Evolutionary conservation across 2,797 vertebrate genomes (phyloP).

Genomic region (Myiotriccus ornatus): DNA sequence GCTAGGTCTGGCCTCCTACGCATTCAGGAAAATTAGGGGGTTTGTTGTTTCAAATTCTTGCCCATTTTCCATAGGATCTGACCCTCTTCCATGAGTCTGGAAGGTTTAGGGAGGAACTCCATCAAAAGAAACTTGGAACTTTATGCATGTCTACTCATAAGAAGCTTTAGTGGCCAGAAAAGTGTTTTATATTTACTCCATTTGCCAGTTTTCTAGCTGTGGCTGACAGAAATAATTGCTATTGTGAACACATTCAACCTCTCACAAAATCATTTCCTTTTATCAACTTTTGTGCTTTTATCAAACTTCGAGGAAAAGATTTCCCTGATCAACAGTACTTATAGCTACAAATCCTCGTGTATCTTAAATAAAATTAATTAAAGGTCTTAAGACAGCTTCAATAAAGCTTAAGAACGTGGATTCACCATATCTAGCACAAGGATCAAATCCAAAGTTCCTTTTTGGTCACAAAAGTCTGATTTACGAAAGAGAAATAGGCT

Average conservation of each 20-base stretch:
- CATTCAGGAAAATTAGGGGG: neutral
- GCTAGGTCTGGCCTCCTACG: neutral
- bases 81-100: neutral
- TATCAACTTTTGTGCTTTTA: neutral
- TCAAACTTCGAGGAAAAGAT: neutral
- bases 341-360: neutral
- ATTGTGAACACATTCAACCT: neutral
- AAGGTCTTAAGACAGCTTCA: neutral
- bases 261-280: neutral
- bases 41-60: neutral
- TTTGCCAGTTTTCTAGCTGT: neutral
- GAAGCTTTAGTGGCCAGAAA: neutral
- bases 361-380: neutral
- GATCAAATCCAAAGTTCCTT: neutral
- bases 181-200: neutral
- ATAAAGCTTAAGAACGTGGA: neutral
- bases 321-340: neutral
- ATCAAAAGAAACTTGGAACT: constrained; percentile 3
- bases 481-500: neutral
- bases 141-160: neutral
- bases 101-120: neutral
- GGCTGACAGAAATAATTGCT: neutral
- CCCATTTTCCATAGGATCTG: constrained; percentile 8
- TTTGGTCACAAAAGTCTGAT: neutral
- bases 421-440: neutral